phyloP scores from a whole-genome alignment of 2,113 vertebrate species.

The Ifrita kowaldi region DNA sequence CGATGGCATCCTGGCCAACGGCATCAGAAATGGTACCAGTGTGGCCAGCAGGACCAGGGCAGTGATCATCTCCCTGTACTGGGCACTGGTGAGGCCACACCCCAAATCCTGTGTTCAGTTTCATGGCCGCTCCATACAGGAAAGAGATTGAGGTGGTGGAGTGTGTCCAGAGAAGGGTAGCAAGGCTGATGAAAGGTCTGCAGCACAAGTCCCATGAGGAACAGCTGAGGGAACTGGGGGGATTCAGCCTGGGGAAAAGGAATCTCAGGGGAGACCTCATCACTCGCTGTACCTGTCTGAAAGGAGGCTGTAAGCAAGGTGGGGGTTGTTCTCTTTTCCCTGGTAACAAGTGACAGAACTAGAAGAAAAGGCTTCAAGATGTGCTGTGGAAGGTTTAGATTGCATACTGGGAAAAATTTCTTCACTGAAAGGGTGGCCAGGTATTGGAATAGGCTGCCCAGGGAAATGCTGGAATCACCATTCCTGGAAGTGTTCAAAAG shows the following conservation, averaged over 20 bases:
- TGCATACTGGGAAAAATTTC: background rate
- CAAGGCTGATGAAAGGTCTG: background rate
- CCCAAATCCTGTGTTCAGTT: background rate
- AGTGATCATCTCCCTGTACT: background rate
- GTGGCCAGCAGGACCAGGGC: background rate
- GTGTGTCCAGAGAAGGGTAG: background rate
- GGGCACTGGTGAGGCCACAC: background rate
- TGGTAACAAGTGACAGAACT: background rate
- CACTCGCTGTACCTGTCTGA: background rate
- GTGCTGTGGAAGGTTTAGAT: background rate
- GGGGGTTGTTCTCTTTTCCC: background rate
- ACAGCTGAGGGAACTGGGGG: background rate
- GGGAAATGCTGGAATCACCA: background rate
- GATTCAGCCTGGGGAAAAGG: background rate
- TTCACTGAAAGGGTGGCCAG: background rate
- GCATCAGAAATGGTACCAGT: background rate
- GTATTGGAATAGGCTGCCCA: background rate
- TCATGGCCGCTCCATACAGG: fast-evolving
- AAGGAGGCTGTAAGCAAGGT: background rate
- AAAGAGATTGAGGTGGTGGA: background rate
- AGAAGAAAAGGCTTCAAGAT: background rate
- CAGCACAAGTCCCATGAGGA: background rate
- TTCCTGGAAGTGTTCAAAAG: background rate
- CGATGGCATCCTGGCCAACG: background rate
- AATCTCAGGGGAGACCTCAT: background rate